phyloP scores from a whole-genome alignment of 2,888 invertebrate species.

The Nemurella pictetii region DNA sequence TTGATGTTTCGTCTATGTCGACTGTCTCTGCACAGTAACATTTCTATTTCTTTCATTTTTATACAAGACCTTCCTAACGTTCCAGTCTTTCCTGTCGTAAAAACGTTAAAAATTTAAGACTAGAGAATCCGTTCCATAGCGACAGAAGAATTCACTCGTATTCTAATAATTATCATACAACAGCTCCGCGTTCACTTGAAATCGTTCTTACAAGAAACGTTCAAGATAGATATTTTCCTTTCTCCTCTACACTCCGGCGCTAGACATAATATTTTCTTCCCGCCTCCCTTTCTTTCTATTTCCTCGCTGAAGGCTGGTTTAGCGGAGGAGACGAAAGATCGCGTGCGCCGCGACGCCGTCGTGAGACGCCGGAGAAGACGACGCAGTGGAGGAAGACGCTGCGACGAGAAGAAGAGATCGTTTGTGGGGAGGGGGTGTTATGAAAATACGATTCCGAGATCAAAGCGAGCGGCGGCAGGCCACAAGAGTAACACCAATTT shows the following conservation, averaged over 20 bases:
- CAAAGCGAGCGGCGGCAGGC: constrained; percentile 29
- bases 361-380: not conserved
- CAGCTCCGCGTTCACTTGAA: no score
- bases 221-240: not conserved
- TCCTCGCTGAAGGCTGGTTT: not conserved
- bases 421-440: constrained; percentile 1
- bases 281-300: not conserved
- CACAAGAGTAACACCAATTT: constrained; percentile 33
- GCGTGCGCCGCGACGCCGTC: no score
- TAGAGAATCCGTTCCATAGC: no score
- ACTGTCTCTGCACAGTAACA: no score
- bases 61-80: no score
- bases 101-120: no score
- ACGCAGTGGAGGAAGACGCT: no score
- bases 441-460: constrained; percentile 38
- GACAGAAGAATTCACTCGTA: no score
- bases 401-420: not conserved
- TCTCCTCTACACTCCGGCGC: not conserved
- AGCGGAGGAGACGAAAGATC: not conserved
- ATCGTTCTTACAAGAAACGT: no score
- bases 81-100: no score
- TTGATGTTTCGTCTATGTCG: not conserved
- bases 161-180: no score
- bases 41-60: no score
- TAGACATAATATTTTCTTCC: not conserved